A percentile compares a stretch with the other conserved stretches of the same genome.
phyloP scores from a whole-genome alignment of 2,797 vertebrate species.

The Huso huso region DNA sequence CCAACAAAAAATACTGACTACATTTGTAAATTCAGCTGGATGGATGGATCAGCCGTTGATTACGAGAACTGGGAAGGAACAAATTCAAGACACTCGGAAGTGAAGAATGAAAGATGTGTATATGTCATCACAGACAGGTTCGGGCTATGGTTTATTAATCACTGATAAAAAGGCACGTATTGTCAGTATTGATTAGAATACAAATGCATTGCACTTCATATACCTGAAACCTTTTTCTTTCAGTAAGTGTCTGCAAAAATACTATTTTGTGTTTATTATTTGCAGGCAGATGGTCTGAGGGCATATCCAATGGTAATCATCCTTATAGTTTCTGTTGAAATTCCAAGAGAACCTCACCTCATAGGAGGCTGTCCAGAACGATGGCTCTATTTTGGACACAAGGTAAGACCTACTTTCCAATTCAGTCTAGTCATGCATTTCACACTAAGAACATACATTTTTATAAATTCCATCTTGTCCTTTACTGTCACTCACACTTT shows the following conservation, averaged over 20 bases:
- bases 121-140: constrained; percentile 80
- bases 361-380: constrained; percentile 76
- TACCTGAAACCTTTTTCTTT: no score
- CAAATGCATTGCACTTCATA: no score
- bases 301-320: constrained; percentile 59
- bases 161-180: no score
- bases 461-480: no score
- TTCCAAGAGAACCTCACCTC: constrained; percentile 56
- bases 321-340: constrained; percentile 64
- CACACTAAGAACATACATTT: constrained; percentile 27
- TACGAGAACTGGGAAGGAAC: constrained; percentile 75
- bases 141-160: background rate
- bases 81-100: constrained; percentile 19
- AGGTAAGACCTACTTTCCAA: constrained; percentile 55
- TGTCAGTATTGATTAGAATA: no score
- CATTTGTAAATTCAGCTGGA: constrained; percentile 65
- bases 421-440: background rate
- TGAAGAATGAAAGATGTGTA: constrained; percentile 55
- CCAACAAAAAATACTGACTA: constrained; percentile 21
- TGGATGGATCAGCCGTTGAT: constrained; percentile 63
- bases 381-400: constrained; percentile 85
- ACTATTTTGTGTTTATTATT: background rate
- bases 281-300: constrained; percentile 73
- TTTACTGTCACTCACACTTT: no score
- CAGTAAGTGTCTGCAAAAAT: no score